These are phyloP conservation scores for Chionomys nivalis DNA, from an alignment of 2,113 vertebrate species.

Conservation along the genomic window DNA sequence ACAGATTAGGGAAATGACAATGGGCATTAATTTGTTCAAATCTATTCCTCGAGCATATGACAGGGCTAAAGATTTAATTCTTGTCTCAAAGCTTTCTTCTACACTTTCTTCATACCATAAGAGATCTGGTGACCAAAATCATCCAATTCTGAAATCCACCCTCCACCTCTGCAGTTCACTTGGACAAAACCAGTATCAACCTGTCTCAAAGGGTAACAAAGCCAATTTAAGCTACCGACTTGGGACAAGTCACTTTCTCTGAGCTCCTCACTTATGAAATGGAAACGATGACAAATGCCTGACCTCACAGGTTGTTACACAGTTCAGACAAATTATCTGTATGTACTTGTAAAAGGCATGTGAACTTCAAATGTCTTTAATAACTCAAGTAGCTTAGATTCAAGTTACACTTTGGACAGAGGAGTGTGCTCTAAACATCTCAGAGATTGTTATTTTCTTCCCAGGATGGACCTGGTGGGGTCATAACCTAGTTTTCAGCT, in stretches of 20 bases:
- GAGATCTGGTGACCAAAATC: neutral
- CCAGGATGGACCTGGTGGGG: neutral
- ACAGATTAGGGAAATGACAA: neutral
- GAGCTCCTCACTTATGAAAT: slow-evolving; percentile 21
- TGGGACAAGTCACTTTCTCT: neutral
- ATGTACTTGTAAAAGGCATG: neutral
- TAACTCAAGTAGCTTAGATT: neutral
- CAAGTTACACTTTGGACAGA: neutral
- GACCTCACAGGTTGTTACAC: neutral
- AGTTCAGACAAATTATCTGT: neutral
- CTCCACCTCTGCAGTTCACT: neutral
- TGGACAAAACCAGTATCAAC: neutral
- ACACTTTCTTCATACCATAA: neutral
- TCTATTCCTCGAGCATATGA: neutral
- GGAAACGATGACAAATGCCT: neutral
- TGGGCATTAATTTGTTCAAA: neutral
- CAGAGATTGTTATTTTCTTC: neutral
- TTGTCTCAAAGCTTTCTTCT: neutral
- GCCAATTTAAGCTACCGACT: neutral
- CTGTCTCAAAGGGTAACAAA: neutral
- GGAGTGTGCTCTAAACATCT: neutral
- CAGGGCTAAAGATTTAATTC: neutral
- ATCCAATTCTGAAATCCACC: neutral
- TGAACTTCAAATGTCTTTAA: neutral
- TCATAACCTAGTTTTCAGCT: neutral